Conservation (phyloP, 2,888 invertebrate genomes). For the Oligia strigilis region DNA sequence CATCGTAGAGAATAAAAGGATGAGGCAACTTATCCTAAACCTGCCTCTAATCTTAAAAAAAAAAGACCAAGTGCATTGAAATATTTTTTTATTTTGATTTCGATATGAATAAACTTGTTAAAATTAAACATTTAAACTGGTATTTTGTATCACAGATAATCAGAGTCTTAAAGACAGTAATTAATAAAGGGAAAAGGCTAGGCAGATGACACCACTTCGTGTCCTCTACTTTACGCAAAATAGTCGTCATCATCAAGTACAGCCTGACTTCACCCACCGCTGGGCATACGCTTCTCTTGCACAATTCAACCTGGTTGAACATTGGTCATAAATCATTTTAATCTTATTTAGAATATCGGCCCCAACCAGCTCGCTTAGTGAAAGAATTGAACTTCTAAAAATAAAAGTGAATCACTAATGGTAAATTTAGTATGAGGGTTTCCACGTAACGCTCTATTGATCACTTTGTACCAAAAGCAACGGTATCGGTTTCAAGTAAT, state of each 20-base stretch:
- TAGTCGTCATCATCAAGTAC: neutral
- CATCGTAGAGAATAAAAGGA: too few relatives aligned
- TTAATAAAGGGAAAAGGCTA: too few relatives aligned
- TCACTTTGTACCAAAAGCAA: neutral
- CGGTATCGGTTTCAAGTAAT: neutral
- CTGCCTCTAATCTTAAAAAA: too few relatives aligned
- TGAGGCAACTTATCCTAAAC: too few relatives aligned
- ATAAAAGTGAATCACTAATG: neutral
- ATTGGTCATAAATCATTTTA: neutral
- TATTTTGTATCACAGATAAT: too few relatives aligned
- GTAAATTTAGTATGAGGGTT: slow-evolving; percentile 7
- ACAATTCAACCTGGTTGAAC: neutral
- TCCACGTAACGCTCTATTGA: neutral
- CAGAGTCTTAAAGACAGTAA: too few relatives aligned
- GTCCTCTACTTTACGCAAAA: neutral
- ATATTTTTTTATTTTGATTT: too few relatives aligned
- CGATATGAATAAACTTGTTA: too few relatives aligned
- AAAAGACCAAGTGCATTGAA: too few relatives aligned
- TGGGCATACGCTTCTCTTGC: neutral
- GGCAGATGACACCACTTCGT: neutral
- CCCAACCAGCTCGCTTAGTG: neutral
- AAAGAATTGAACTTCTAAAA: neutral
- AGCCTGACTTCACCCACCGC: neutral
- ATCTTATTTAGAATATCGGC: neutral
- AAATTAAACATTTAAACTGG: too few relatives aligned